phyloP scores from a whole-genome alignment of 2,888 invertebrate species.

The Drosophila macrospina region DNA sequence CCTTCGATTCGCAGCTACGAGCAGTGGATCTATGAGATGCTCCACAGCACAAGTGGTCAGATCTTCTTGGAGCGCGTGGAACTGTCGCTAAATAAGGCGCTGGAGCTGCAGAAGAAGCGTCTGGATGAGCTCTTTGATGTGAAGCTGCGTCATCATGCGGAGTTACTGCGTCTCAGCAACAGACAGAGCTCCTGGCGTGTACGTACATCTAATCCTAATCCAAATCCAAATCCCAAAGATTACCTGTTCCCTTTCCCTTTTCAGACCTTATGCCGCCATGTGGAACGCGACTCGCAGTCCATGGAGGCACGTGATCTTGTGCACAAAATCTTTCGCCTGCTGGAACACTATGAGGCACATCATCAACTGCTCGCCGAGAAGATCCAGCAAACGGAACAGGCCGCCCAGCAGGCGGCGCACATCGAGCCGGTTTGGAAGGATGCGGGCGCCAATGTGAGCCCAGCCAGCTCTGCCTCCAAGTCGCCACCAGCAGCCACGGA shows the following conservation, averaged over 20 bases:
- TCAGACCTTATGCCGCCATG: conserved; percentile 67
- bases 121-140: conserved; percentile 73
- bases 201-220: conserved; percentile 16
- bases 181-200: conserved; percentile 82
- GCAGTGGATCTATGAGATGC: conserved; percentile 84
- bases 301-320: conserved; percentile 61
- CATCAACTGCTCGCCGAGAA: conserved; percentile 75
- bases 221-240: neutral
- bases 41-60: conserved; percentile 79
- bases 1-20: conserved; percentile 66
- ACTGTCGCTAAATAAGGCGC: conserved; percentile 76
- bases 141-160: conserved; percentile 80
- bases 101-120: conserved; percentile 78
- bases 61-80: conserved; percentile 83
- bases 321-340: conserved; percentile 74
- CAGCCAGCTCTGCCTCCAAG: neutral
- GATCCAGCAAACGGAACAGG: conserved; percentile 59
- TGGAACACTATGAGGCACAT: conserved; percentile 78
- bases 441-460: neutral
- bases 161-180: conserved; percentile 77
- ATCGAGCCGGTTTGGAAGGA: conserved; percentile 53
- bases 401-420: conserved; percentile 44
- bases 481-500: neutral
- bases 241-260: too few species aligned
- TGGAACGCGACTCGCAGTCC: conserved; percentile 56